These are phyloP conservation scores for Eurystomus gularis DNA, from an alignment of 2,113 vertebrate species.

Conservation along the genomic window DNA sequence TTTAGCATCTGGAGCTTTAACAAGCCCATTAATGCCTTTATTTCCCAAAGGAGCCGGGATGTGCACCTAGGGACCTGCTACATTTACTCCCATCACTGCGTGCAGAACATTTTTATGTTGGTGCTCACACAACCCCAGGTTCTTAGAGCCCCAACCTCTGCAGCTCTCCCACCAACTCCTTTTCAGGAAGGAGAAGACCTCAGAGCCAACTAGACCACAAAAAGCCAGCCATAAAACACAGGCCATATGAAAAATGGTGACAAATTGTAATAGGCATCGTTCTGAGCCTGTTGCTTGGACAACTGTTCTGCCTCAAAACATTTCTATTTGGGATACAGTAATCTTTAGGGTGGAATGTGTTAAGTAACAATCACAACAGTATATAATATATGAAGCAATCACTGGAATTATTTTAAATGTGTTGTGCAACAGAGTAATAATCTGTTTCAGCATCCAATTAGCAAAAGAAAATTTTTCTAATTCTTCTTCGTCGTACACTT, in stretches of 20 bases:
- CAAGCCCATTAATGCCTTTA: neutral
- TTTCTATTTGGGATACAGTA: neutral
- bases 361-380: neutral
- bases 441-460: neutral
- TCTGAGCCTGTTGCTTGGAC: neutral
- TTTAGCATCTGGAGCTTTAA: neutral
- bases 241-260: neutral
- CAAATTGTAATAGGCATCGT: neutral
- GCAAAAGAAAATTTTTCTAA: neutral
- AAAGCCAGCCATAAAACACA: neutral
- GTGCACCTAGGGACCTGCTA: neutral
- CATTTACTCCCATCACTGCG: fast-evolving
- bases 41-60: neutral
- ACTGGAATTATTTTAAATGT: neutral
- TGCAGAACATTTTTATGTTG: fast-evolving
- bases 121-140: neutral
- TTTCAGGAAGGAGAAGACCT: neutral
- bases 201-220: neutral
- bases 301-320: neutral
- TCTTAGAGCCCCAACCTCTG: neutral
- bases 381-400: neutral
- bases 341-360: neutral
- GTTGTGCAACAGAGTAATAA: neutral
- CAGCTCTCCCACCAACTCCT: neutral
- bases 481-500: neutral